Evolutionary conservation across 2,113 vertebrate genomes (phyloP).

Genomic region (Onychostruthus taczanowskii): DNA sequence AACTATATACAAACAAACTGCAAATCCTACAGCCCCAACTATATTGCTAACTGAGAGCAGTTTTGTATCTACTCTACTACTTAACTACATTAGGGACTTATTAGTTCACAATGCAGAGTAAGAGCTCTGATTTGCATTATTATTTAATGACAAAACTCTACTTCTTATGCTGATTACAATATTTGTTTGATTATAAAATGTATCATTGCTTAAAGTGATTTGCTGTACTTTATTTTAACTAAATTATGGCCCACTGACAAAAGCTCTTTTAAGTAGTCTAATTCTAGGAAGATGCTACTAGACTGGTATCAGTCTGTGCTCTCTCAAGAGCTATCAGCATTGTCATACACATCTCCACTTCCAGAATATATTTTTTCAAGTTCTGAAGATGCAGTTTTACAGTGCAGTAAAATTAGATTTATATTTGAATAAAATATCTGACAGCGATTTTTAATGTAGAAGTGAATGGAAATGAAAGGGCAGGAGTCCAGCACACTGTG

Average conservation of each 20-base stretch:
- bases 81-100: neutral
- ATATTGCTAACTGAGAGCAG: neutral
- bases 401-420: neutral
- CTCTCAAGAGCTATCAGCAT: neutral
- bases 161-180: neutral
- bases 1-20: neutral
- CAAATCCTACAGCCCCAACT: neutral
- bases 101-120: neutral
- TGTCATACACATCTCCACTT: neutral
- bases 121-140: conserved; percentile 22
- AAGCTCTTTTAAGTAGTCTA: neutral
- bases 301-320: neutral
- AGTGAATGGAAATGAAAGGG: neutral
- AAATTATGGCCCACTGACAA: neutral
- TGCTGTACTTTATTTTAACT: conserved; percentile 13
- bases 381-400: neutral
- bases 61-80: neutral
- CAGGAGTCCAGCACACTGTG: neutral
- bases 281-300: neutral
- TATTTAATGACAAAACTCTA: conserved; percentile 36
- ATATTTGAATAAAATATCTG: neutral
- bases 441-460: neutral
- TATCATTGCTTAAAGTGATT: neutral
- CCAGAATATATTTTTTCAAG: neutral
- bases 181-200: neutral